phyloP scores from a whole-genome alignment of 1,140 invertebrate genomes.

The Drosophila aff. region DNA sequence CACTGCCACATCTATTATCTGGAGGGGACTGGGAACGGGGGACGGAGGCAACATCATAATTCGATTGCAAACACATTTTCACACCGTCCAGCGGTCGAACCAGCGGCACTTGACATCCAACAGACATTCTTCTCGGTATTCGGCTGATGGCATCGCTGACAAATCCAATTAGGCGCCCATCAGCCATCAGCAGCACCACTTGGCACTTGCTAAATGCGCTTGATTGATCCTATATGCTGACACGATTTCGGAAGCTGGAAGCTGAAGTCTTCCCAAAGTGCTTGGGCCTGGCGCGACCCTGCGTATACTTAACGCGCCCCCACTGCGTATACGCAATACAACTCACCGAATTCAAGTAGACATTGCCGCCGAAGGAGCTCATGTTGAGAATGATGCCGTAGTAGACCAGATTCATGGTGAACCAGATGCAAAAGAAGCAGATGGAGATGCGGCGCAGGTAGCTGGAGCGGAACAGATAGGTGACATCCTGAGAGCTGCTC shows the following conservation, averaged over 20 bases:
- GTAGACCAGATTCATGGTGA: slow-evolving; percentile 90
- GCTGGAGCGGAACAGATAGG: slow-evolving; percentile 88
- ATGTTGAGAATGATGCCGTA: slow-evolving; percentile 90
- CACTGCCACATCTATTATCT: slow-evolving; percentile 2
- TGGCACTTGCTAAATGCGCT: slow-evolving; percentile 67
- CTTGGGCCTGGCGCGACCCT: slow-evolving; percentile 20
- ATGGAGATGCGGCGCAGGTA: slow-evolving; percentile 88
- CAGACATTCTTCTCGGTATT: slow-evolving; percentile 31
- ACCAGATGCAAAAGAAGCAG: slow-evolving; percentile 90
- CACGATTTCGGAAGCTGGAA: slow-evolving; percentile 30
- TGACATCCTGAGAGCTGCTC: slow-evolving; percentile 86
- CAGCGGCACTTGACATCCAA: slow-evolving; percentile 38
- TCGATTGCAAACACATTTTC: slow-evolving; percentile 74
- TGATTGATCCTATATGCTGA: slow-evolving; percentile 57
- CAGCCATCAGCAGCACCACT: slow-evolving; percentile 44
- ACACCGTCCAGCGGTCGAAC: slow-evolving; percentile 24
- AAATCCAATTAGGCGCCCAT: slow-evolving; percentile 73
- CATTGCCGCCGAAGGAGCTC: slow-evolving; percentile 89
- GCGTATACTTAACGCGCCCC: slow-evolving; percentile 15
- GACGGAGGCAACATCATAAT: slow-evolving; percentile 69
- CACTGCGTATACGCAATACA: slow-evolving; percentile 31
- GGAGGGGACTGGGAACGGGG: neutral
- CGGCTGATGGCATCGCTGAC: slow-evolving; percentile 48
- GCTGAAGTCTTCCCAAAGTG: slow-evolving; percentile 22
- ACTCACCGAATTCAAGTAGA: slow-evolving; percentile 89